These are phyloP conservation scores for Phyllopteryx taeniolatus DNA, from an alignment of 2,113 vertebrate genomes.

Conservation along the genomic window DNA sequence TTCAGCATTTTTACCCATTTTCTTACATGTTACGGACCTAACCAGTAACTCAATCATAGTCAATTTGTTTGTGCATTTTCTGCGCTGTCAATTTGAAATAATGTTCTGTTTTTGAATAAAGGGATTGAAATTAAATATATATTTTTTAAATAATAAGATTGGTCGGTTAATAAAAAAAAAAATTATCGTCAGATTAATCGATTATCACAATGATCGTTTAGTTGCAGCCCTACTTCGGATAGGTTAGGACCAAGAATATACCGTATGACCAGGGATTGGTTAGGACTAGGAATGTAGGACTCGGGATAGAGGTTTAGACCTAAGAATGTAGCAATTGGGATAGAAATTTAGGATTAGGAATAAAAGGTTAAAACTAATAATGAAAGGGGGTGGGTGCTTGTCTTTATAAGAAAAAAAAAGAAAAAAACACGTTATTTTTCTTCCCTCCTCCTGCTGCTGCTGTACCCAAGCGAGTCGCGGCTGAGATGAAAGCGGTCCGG, in stretches of 20 bases:
- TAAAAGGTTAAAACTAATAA: background rate
- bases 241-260: background rate
- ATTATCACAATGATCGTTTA: too few relatives aligned
- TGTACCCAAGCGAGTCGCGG: slow-evolving; percentile 67
- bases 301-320: background rate
- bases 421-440: slow-evolving; percentile 65
- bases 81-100: too few relatives aligned
- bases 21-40: too few relatives aligned
- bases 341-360: background rate
- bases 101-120: too few relatives aligned
- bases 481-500: slow-evolving; percentile 78
- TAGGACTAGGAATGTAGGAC: background rate
- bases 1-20: too few relatives aligned
- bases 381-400: slow-evolving; percentile 42
- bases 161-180: too few relatives aligned
- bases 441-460: slow-evolving; percentile 50
- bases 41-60: too few relatives aligned
- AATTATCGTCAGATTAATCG: too few relatives aligned
- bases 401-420: slow-evolving; percentile 40
- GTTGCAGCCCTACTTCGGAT: too few relatives aligned
- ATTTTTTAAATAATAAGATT: too few relatives aligned
- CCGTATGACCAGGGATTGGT: background rate
- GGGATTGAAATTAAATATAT: too few relatives aligned
- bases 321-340: background rate
- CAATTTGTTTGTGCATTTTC: too few relatives aligned